Evolutionary conservation across 2,797 vertebrate genomes (phyloP).

Genomic region (Amblyopsis hoosieri): DNA sequence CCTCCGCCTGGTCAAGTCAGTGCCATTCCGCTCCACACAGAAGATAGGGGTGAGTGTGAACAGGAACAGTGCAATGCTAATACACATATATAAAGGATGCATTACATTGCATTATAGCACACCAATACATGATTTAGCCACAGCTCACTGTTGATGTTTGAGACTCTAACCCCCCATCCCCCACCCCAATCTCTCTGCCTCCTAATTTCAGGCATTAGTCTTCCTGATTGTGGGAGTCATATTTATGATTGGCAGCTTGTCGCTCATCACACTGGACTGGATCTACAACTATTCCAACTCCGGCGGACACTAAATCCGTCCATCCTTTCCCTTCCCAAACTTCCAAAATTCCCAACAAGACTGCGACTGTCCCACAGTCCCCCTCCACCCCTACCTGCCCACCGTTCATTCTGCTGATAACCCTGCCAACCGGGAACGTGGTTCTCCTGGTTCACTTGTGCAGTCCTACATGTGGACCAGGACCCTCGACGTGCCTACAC

Average conservation of each 20-base stretch:
- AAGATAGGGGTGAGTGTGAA: slow-evolving; percentile 89
- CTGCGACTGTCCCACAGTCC: slow-evolving; percentile 13
- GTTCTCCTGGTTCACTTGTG: too few species aligned
- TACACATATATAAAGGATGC: too few species aligned
- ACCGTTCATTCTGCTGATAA: not conserved
- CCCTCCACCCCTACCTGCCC: not conserved
- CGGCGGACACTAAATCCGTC: slow-evolving; percentile 80
- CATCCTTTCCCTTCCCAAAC: not conserved
- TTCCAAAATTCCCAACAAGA: slow-evolving; percentile 19
- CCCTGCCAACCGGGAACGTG: not conserved
- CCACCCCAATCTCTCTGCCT: slow-evolving; percentile 13
- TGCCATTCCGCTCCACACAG: slow-evolving; percentile 86
- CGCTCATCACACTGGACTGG: slow-evolving; percentile 93
- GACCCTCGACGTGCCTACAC: too few species aligned
- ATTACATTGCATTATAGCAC: too few species aligned
- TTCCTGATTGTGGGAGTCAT: slow-evolving; percentile 90
- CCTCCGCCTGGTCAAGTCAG: slow-evolving; percentile 89
- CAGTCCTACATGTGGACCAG: too few species aligned
- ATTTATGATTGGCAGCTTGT: slow-evolving; percentile 96
- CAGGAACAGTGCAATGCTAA: not conserved
- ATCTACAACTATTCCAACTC: slow-evolving; percentile 87
- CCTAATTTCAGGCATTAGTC: slow-evolving; percentile 78
- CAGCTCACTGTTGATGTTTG: not conserved
- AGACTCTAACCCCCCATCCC: slow-evolving; percentile 1
- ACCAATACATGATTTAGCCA: too few species aligned